Conservation (phyloP, 2,113 vertebrate genomes). For the Tautogolabrus adspersus region DNA sequence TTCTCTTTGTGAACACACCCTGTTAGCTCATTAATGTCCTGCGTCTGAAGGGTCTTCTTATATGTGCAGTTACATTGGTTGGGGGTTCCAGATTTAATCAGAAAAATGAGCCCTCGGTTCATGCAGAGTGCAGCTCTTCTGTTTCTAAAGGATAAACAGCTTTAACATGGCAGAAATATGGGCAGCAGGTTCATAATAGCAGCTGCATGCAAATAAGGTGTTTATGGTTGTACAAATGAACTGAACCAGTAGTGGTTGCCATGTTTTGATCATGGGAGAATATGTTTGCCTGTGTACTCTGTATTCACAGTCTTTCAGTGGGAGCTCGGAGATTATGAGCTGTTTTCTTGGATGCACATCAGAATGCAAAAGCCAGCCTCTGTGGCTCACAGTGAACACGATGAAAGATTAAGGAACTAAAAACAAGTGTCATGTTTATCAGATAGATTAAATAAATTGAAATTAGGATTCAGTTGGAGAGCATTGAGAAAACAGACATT, state of each 20-base stretch:
- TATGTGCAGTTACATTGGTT: slow-evolving; percentile 39
- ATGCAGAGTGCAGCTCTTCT: slow-evolving; percentile 53
- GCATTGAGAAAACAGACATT: slow-evolving; percentile 65
- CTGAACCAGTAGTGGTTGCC: slow-evolving; percentile 28
- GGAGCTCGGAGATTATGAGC: slow-evolving; percentile 47
- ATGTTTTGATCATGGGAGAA: slow-evolving; percentile 54
- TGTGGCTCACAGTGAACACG: slow-evolving; percentile 36
- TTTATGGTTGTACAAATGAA: slow-evolving; percentile 58
- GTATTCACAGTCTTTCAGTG: slow-evolving; percentile 42
- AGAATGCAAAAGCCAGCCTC: slow-evolving; percentile 37
- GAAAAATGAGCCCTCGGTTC: slow-evolving; percentile 57
- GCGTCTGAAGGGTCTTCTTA: slow-evolving; percentile 48
- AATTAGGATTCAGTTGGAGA: slow-evolving; percentile 57
- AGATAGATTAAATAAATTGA: slow-evolving; percentile 65
- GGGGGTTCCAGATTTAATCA: slow-evolving; percentile 46
- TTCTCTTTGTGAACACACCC: slow-evolving; percentile 54
- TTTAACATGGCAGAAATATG: slow-evolving; percentile 53
- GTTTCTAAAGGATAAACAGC: slow-evolving; percentile 50
- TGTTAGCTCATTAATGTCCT: slow-evolving; percentile 53
- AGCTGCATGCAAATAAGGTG: slow-evolving; percentile 54
- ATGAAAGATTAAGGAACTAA: slow-evolving; percentile 54
- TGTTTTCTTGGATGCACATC: slow-evolving; percentile 41
- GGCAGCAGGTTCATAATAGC: slow-evolving; percentile 33
- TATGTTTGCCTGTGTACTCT: slow-evolving; percentile 40
- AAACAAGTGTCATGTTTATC: slow-evolving; percentile 63